Base-by-base conservation (phyloP, 2,797 vertebrate species). In the Smutsia temminckii region DNA sequence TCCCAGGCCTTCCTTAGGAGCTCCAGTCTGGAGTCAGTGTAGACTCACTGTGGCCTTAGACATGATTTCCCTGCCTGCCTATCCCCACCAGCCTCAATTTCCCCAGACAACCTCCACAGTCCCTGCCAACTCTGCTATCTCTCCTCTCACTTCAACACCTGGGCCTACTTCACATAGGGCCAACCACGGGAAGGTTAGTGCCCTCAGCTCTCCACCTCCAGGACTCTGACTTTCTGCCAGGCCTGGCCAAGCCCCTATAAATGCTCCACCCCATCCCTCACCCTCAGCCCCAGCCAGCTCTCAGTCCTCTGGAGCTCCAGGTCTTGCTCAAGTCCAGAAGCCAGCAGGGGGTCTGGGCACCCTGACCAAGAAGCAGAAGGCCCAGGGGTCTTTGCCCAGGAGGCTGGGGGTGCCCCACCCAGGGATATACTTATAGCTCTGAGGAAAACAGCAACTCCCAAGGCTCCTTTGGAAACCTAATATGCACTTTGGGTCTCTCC, bases 381-480 rank as follows among this genome's bases (percentile, higher is more conserved):
- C n/a, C 51, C 32, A 6, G 23, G 9, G 86, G 46, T 80, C 84
- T 49, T 75, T 74, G 80, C 46, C 51, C 80, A 51, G 80, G 63
- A 95, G 83, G 55, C 85, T 37, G 21, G 64, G 72, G 79, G 20
- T 46, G 59, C 97, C 78, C 92, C 95, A 86, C 95, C 95, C 92
- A 92, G 71, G 71, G 64, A 5, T 32, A n/a, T 97, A 95, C 97
- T 97, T 97, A 97, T 49, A 95, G 86, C 77, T 84, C n/a, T 21
- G 88, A 94, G 94, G 74, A 68, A 85, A 97, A 72, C 42, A 96
- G 68, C 77, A 77, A 55, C 89, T 87, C 66, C 81, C 53, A 4
- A 55, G 75, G 91, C 97, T 98, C 97, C 97, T 98, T 95, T 96
- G 84, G 97, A 97, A 94, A 75, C 37, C 51, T 97, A 98, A 98